A percentile compares a stretch with the other conserved stretches of the same genome.
phyloP scores from a whole-genome alignment of 2,113 vertebrate species.

The Spermophilus dauricus region DNA sequence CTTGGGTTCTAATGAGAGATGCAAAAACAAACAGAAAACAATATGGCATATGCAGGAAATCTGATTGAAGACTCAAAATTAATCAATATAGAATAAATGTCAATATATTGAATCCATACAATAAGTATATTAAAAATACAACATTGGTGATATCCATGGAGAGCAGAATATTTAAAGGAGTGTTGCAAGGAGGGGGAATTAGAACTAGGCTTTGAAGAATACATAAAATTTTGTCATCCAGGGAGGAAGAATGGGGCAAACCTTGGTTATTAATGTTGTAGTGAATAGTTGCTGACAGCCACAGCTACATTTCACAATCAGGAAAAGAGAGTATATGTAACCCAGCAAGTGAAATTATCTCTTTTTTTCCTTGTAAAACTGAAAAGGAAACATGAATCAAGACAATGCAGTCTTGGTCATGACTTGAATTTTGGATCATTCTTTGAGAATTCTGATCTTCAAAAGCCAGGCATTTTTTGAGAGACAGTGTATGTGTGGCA shows the following conservation, averaged over 20 bases:
- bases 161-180: neutral
- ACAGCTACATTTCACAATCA: neutral
- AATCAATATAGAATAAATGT: neutral
- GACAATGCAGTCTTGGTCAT: neutral
- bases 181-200: neutral
- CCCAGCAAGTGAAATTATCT: neutral
- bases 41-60: neutral
- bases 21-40: neutral
- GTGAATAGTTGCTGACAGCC: neutral
- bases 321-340: conserved; percentile 17
- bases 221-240: neutral
- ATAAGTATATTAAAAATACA: conserved; percentile 11
- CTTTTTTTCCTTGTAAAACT: conserved; percentile 54
- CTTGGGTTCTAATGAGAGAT: neutral
- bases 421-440: conserved; percentile 47
- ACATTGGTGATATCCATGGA: neutral
- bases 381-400: neutral
- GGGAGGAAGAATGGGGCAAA: conserved; percentile 28
- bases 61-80: neutral
- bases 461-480: conserved; percentile 48
- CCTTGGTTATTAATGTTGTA: neutral
- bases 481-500: neutral
- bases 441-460: conserved; percentile 43
- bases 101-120: neutral
- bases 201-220: conserved; percentile 32